Percentiles rank a stretch among this genome's conserved stretches.
Conservation (phyloP, 1,140 invertebrate species). For the Drosophila baimaii region DNA sequence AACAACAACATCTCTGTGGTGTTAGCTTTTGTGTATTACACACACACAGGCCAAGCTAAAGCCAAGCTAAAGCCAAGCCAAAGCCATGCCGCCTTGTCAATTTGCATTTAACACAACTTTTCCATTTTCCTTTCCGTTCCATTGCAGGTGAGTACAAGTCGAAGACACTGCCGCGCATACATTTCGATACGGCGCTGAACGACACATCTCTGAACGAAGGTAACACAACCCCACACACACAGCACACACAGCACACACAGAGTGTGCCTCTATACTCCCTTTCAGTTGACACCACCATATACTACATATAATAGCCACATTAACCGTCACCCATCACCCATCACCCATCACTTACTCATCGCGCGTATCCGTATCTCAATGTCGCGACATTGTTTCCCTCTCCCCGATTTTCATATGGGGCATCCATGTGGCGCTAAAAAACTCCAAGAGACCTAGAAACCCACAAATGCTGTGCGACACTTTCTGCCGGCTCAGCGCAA, state of each 20-base stretch:
- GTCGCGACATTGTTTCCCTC: conserved; percentile 47
- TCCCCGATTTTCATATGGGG: conserved; percentile 10
- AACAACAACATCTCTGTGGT: not conserved
- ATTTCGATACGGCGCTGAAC: conserved; percentile 82
- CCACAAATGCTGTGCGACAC: conserved; percentile 27
- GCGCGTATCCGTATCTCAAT: conserved; percentile 31
- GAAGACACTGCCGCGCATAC: conserved; percentile 84
- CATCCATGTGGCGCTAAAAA: conserved; percentile 43
- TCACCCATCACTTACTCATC: conserved; percentile 35
- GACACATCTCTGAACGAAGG: conserved; percentile 82
- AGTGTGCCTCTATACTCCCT: conserved; percentile 11
- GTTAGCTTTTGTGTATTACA: too few relatives aligned
- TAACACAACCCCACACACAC: conserved; percentile 44
- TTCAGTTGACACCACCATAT: conserved; percentile 3
- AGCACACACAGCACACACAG: not conserved
- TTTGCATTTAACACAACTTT: conserved; percentile 38
- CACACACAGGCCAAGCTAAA: too few relatives aligned
- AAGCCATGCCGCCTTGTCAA: conserved; percentile 1
- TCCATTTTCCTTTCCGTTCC: conserved; percentile 19
- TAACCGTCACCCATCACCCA: conserved; percentile 7
- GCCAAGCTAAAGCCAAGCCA: not conserved
- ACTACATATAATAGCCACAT: conserved; percentile 5
- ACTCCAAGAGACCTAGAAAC: conserved; percentile 43
- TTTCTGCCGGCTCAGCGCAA: conserved; percentile 41
- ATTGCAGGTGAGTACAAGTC: conserved; percentile 84